A percentile compares a stretch with the other conserved stretches of the same genome.
phyloP scores from a whole-genome alignment of 2,113 vertebrate genomes.

The Marmota flaviventris region DNA sequence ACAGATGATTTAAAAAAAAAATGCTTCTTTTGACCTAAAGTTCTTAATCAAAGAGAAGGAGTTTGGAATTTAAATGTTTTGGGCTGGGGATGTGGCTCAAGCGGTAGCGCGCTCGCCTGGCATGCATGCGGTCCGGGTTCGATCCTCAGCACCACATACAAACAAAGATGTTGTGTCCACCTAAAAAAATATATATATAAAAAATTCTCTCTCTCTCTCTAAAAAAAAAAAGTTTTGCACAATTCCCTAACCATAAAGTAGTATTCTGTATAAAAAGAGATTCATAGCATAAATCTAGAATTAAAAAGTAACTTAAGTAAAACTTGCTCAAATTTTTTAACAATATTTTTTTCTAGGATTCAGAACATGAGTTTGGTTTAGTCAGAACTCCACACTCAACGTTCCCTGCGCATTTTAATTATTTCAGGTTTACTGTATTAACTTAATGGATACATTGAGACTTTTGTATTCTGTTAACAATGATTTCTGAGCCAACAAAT shows the following conservation, averaged over 20 bases:
- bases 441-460: not conserved
- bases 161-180: too few species aligned
- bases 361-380: slow-evolving; percentile 20
- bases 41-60: slow-evolving; percentile 47
- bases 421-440: slow-evolving; percentile 11
- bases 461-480: slow-evolving; percentile 20
- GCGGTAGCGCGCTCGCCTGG: too few species aligned
- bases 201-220: too few species aligned
- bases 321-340: slow-evolving; percentile 24
- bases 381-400: not conserved
- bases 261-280: slow-evolving; percentile 29
- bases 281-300: slow-evolving; percentile 30
- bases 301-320: slow-evolving; percentile 44
- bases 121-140: too few species aligned
- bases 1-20: slow-evolving; percentile 12
- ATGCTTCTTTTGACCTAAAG: not conserved
- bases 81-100: too few species aligned
- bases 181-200: too few species aligned
- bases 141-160: too few species aligned
- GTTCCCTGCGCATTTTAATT: slow-evolving; percentile 46
- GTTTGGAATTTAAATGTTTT: not conserved
- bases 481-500: slow-evolving; percentile 38
- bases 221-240: not conserved
- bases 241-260: slow-evolving; percentile 51
- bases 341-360: slow-evolving; percentile 23